Base-by-base conservation (phyloP, 1,140 invertebrate species). In the Triops longicaudatus region DNA sequence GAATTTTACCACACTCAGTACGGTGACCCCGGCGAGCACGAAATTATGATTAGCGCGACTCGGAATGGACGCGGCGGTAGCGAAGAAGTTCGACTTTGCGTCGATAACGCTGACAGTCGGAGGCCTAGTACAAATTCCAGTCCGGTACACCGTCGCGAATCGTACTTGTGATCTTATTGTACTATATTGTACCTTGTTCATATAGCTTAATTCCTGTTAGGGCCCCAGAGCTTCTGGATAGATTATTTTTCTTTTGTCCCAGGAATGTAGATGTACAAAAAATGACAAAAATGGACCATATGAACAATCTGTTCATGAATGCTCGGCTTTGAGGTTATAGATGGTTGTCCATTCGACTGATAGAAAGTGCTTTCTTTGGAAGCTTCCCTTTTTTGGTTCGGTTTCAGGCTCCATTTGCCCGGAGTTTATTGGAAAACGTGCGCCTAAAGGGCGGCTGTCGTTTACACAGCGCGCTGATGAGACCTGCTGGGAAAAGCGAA, bases 1-100 rank as follows among this genome's bases (percentile, higher is more conserved):
- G 93, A 96, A 81, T 95, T 95, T 82, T 97, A 96, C 81, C 92
- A 95, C 80, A 93, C 92, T 80, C 93, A 96, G 82, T 96, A 95
- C 81, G 93, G 93, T 10, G 73, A 77, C 42, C 63, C 63, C 7
- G 37, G 72, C 22, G 72, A 72, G n/a, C 74, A 28, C 42, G 74
- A 22, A 26, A 75, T 63, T 63, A 63, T 63, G 50, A 63, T 63
- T 63, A 22, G 50, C 14, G 50, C 50, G 22, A 63, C 17, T 10
- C 9, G 50, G 22, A 44, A 44, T n/a, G 41, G 74, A 26, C 74
- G 14, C n/a, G 41, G 74, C 9, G 41, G 73, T 1, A 73, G 27
- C 5, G 73, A 41, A 41, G 22, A 42, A 42, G 11, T 37, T 37
- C 31, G 31, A 10, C 41, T 75, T 26, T 42, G 41, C 26, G n/a